Base-by-base conservation (phyloP, 2,113 vertebrate genomes). In the Sigmodon hispidus region DNA sequence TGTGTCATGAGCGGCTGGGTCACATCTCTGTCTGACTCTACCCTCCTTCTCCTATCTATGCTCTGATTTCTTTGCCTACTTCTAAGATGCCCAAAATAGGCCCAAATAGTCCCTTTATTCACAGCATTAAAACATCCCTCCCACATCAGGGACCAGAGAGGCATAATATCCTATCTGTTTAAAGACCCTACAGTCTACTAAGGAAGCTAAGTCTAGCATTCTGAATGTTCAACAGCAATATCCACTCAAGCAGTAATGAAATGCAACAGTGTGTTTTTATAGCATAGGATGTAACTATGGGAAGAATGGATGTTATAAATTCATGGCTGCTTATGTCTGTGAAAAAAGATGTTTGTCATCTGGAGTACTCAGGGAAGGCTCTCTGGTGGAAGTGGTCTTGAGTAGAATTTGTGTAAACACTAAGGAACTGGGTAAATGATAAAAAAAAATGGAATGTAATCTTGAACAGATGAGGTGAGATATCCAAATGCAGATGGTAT, bases 331-430 rank as follows among this genome's bases (percentile, higher is more conserved):
- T 63, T 75, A 7, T 63, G 12, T 89, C 43, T 40, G 13, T 91
- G 40, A 90, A 94, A 89, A 91, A 57, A 85, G 7, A 52, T 76
- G 2, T 16, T 70, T 45, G 5, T 75, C 67, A 89, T 9, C 36
- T 55, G n/a, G 31, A 26, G 76, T 34, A 31, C 72, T 86, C 76
- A 52, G 22, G 26, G 87, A 92, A 89, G 73, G 4, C 50, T 89
- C 55, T 75, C n/a, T 96, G 77, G 48, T 91, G 50, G 59, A 95
- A 85, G 34, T 69, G 7, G 75, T 19, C 76, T 87, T 94, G 59
- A 34, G 43, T 34, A 61, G 65, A 5, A 12, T 77, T 87, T 75
- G 21, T 86, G 5, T 84, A 21, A 85, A 87, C 15, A 55, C 24
- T 57, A 45, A 94, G 61, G 45, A 93, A 79, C 63, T 17, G 31